Base-by-base conservation (phyloP, 2,797 vertebrate genomes). In the Rhabdomys pumilio region DNA sequence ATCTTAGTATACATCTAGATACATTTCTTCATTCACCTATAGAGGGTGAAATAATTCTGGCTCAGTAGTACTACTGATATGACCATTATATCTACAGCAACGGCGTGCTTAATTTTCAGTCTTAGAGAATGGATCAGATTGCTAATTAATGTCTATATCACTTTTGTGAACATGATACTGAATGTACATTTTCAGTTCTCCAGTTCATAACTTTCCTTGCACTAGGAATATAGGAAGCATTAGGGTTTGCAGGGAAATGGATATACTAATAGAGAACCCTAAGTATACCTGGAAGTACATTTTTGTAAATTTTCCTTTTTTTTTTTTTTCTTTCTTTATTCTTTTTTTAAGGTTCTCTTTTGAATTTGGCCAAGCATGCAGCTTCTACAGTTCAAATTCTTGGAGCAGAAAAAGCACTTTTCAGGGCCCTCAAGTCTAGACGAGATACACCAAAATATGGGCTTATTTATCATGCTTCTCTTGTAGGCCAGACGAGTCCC, bases 311-410 rank as follows among this genome's bases (percentile, higher is more conserved):
- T n/a, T 61, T 77, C 57, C 10, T 22, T 38, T 38, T n/a, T 15
- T 10, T 73, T 19, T 6, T 41, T 73, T 6, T 69, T 12, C 0
- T 69, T 55, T 77, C 10, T 14, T 67, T 44, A 3, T 11, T 73
- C 26, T 61, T n/a, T 96, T 90, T 98, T 53, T 63, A 84, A 99
- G 99, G 99, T 57, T 99, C 99, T 47, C 99, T 99, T 63, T 97
- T 99, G 98, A 99, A 99, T 98, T 98, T 99, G 98, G 99, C 99
- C 0, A 99, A 99, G 93, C 99, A 99, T 92, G 99, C 99, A 0
- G 99, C 99, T 61, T 99, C 99, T 91, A 99, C 99, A 0, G 99
- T 99, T 96, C 99, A 99, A 98, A 99, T 99, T 96, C 98, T 99
- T 22, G 99, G 99, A 34, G 99, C 99, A 83, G 99, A 99, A 98